Conservation (phyloP, 2,888 invertebrate species). For the Drosophila nr. perissopoda region DNA sequence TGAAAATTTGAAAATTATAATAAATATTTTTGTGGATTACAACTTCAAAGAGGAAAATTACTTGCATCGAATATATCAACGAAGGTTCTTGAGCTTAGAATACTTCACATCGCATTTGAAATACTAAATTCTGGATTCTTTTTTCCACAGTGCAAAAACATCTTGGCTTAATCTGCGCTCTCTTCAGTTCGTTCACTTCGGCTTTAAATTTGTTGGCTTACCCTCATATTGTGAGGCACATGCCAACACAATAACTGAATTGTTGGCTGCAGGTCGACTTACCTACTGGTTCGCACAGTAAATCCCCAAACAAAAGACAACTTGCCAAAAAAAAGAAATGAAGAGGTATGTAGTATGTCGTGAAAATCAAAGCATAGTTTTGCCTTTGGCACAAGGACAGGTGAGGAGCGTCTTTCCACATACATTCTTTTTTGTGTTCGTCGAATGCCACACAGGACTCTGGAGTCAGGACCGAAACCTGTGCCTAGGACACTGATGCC, state of each 20-base stretch:
- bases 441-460: constrained; percentile 58
- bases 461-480: constrained; percentile 68
- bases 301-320: constrained; percentile 56
- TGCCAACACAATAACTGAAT: constrained; percentile 45
- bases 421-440: constrained; percentile 31
- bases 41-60: not conserved
- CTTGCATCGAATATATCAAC: no score
- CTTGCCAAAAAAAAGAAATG: constrained; percentile 38
- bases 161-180: not conserved
- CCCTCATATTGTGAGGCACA: constrained; percentile 36
- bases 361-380: constrained; percentile 37
- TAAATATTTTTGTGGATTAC: not conserved
- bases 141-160: not conserved
- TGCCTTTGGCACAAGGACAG: constrained; percentile 62
- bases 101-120: constrained; percentile 12
- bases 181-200: not conserved
- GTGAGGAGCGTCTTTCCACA: constrained; percentile 63
- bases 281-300: constrained; percentile 35
- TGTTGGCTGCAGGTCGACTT: constrained; percentile 50
- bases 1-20: not conserved
- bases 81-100: not conserved
- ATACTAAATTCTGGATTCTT: not conserved
- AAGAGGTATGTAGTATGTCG: constrained; percentile 1
- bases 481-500: constrained; percentile 59
- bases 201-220: constrained; percentile 2